phyloP scores from a whole-genome alignment of 2,888 invertebrate genomes.

The Hydraecia micacea region DNA sequence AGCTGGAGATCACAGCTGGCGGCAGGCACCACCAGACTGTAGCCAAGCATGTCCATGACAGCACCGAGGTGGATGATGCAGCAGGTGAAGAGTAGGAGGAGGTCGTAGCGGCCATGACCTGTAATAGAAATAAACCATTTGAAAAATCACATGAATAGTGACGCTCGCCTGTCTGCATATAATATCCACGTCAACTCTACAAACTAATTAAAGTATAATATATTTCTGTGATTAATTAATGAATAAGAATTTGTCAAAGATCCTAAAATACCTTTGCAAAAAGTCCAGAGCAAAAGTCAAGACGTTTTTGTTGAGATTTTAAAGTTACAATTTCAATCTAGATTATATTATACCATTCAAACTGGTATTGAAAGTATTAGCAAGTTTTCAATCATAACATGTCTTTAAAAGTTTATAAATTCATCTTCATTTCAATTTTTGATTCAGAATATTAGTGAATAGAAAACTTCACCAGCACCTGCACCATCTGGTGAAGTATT shows the following conservation, averaged over 20 bases:
- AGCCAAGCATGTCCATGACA: conserved; percentile 68
- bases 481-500: not conserved
- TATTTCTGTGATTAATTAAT: not conserved
- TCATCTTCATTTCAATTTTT: not conserved
- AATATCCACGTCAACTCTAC: not conserved
- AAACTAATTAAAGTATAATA: not conserved
- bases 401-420: not conserved
- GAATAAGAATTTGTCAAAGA: not conserved
- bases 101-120: conserved; percentile 69
- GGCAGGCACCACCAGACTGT: conserved; percentile 66
- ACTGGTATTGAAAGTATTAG: not conserved
- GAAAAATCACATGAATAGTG: not conserved
- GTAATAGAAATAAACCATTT: not conserved
- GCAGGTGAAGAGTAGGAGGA: conserved; percentile 60
- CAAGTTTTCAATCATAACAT: not conserved
- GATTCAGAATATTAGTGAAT: not conserved
- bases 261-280: not conserved
- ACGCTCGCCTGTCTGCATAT: not conserved
- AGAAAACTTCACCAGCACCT: not conserved
- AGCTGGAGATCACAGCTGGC: conserved; percentile 68
- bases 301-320: not conserved
- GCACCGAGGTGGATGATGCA: conserved; percentile 60
- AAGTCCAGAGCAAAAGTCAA: not conserved
- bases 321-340: not conserved
- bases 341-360: not conserved